A percentile compares a stretch with the other conserved stretches of the same genome.
These are phyloP conservation scores for Leiothrix lutea DNA, from an alignment of 2,113 vertebrate species.

Conservation along the genomic window DNA sequence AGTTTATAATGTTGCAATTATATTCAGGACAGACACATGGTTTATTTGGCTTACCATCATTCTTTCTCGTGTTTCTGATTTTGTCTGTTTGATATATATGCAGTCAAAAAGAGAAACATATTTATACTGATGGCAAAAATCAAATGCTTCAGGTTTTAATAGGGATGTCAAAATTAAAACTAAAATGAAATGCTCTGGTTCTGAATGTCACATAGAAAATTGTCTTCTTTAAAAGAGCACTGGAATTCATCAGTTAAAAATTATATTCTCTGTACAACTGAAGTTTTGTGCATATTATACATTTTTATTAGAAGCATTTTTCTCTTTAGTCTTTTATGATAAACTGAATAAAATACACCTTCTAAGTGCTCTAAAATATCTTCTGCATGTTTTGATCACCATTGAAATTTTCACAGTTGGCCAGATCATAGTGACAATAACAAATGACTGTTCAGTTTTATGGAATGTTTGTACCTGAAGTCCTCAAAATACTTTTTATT, in stretches of 20 bases:
- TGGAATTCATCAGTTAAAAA: neutral
- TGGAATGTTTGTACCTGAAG: neutral
- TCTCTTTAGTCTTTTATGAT: neutral
- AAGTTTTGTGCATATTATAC: neutral
- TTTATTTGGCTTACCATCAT: conserved; percentile 14
- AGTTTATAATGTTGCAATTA: neutral
- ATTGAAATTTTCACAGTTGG: neutral
- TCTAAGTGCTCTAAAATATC: neutral
- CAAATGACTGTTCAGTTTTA: neutral
- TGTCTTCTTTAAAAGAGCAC: neutral
- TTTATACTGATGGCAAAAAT: neutral
- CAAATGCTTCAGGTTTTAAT: neutral
- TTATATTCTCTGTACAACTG: neutral
- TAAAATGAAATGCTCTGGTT: neutral
- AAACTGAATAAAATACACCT: neutral
- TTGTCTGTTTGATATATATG: neutral
- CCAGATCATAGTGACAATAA: neutral
- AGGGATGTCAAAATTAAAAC: neutral
- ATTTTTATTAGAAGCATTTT: neutral
- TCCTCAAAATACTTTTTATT: neutral
- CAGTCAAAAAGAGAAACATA: neutral
- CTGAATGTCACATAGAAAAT: neutral
- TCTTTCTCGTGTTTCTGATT: conserved; percentile 47
- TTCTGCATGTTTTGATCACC: neutral
- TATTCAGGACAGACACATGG: conserved; percentile 10